Percentiles rank a stretch among this genome's conserved stretches.
Conservation (phyloP, 1,140 invertebrate genomes). For the Nylanderia fulva region DNA sequence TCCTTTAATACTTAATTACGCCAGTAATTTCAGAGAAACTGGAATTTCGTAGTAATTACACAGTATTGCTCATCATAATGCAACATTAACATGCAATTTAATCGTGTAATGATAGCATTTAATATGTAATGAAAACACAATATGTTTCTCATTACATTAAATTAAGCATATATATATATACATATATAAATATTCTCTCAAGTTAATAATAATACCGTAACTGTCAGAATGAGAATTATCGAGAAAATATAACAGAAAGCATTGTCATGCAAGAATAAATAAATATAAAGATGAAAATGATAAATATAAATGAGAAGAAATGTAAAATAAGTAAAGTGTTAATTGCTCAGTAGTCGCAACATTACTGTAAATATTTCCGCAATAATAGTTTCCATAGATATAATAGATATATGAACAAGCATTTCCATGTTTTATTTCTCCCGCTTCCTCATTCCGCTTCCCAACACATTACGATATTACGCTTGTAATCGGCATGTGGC, state of each 20-base stretch:
- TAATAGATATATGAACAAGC: background rate
- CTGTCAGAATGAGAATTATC: background rate
- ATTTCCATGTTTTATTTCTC: background rate
- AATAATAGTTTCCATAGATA: background rate
- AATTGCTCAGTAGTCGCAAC: background rate
- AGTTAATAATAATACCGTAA: constrained; percentile 26
- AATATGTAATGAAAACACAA: constrained; percentile 4
- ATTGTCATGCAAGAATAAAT: background rate
- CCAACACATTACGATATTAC: constrained; percentile 36
- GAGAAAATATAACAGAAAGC: background rate
- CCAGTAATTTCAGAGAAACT: background rate
- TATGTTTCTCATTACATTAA: constrained; percentile 34
- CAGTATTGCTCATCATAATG: background rate
- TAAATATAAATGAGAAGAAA: background rate
- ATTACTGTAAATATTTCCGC: background rate
- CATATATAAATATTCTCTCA: background rate
- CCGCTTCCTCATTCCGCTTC: constrained; percentile 1
- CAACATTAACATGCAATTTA: background rate
- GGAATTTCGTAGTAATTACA: background rate
- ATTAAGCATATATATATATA: constrained; percentile 21
- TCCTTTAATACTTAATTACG: background rate
- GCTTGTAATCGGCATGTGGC: constrained; percentile 20
- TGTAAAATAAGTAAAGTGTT: background rate
- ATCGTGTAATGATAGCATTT: background rate
- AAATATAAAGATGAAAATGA: constrained; percentile 4